Evolutionary conservation across 2,113 vertebrate species (phyloP).

Genomic region (Jaculus jaculus): DNA sequence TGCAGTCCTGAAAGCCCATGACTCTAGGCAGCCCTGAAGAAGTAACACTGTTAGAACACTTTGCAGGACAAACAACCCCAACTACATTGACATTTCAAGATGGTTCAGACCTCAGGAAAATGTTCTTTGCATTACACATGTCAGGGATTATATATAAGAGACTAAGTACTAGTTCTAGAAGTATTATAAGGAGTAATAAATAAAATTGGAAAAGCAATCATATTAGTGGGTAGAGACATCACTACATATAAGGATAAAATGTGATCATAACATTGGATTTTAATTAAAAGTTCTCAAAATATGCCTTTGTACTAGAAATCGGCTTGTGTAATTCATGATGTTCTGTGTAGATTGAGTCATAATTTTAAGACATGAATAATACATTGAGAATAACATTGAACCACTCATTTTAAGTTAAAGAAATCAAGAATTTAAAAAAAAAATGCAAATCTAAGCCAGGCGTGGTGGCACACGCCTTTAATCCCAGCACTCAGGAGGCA

Average conservation of each 20-base stretch:
- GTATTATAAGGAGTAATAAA: neutral
- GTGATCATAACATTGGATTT: neutral
- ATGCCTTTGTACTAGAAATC: neutral
- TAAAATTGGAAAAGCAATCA: neutral
- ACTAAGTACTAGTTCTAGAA: neutral
- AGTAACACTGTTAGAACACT: neutral
- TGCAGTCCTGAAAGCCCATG: neutral
- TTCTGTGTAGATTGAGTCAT: neutral
- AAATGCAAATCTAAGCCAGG: too few relatives aligned
- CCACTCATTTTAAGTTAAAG: neutral
- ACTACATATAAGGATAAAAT: neutral
- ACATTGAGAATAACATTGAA: neutral
- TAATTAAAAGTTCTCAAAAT: neutral
- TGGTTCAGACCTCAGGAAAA: neutral
- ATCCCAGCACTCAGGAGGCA: too few relatives aligned
- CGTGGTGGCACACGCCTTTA: too few relatives aligned
- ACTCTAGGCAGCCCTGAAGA: neutral
- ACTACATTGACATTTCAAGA: constrained; percentile 14
- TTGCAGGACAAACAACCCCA: neutral
- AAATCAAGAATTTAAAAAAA: neutral
- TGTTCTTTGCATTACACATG: neutral
- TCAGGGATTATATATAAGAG: neutral
- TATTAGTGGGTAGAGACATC: fast-evolving
- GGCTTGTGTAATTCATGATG: neutral
- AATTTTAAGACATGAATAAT: constrained; percentile 33